Conservation (phyloP, 2,888 invertebrate genomes). For the Anodontia alba region DNA sequence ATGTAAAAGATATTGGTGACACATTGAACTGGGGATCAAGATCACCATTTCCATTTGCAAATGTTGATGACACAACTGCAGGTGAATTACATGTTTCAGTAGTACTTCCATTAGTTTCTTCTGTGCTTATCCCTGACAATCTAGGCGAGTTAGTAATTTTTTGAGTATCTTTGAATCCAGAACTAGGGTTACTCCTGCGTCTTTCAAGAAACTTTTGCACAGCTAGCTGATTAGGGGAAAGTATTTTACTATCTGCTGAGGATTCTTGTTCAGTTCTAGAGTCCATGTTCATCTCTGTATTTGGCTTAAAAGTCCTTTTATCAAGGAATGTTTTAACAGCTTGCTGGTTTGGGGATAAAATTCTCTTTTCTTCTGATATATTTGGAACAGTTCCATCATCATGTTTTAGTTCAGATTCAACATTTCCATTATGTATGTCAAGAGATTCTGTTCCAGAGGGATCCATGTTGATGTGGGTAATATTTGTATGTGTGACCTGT, state of each 20-base stretch:
- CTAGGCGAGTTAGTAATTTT: neutral
- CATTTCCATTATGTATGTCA: neutral
- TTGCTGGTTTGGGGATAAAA: constrained; percentile 53
- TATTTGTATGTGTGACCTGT: constrained; percentile 43
- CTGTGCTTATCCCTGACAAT: neutral
- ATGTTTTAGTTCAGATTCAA: neutral
- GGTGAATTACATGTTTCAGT: neutral
- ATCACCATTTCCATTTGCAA: constrained; percentile 29
- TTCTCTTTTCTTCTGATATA: constrained; percentile 19
- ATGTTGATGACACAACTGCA: constrained; percentile 43
- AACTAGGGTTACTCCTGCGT: constrained; percentile 11
- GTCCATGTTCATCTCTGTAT: neutral
- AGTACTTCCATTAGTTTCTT: neutral
- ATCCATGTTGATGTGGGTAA: constrained; percentile 43
- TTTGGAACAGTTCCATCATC: neutral
- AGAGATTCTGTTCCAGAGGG: neutral
- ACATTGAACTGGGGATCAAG: constrained; percentile 10
- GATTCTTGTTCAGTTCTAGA: neutral
- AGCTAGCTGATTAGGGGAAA: constrained; percentile 53
- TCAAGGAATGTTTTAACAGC: constrained; percentile 55
- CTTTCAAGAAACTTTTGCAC: constrained; percentile 48
- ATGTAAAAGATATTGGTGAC: constrained; percentile 47
- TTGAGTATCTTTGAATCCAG: neutral
- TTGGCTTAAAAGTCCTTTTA: neutral
- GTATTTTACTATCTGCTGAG: neutral